Base-by-base conservation (phyloP, 2,797 vertebrate species). In the Gallinago nigripennis region DNA sequence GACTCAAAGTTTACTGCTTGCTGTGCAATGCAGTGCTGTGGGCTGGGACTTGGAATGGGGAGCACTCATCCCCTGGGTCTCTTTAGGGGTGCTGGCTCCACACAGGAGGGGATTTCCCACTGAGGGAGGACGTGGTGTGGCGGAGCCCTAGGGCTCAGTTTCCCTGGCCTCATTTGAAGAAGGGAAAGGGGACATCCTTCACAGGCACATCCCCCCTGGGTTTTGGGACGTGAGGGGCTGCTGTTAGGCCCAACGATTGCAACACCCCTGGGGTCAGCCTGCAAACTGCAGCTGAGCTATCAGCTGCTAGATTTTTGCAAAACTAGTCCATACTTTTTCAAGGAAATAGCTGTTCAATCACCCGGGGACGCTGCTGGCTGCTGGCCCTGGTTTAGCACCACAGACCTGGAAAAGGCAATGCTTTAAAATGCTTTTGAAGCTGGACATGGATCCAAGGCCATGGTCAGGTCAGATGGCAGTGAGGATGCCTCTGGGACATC, bases 401-500 rank as follows among this genome's bases (percentile, higher is more conserved):
- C 16, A 11, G 46, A 57, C 30, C 56, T 66, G 46, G 75, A 57
- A 88, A 68, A 57, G 41, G 16, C 8, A 68, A 31, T 7, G 23
- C 20, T 31, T 43, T 65, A 20, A 92, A 82, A 66, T 2, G 9
- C 43, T 73, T 73, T 61, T 78, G 86, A 81, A 92, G n/a, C 35
- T 4, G 12, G 54, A 88, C 25, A 12, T 0, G 0, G 21, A 73
- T 70, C 8, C 35, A 63, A 33, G 28, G 8, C 80, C 10, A 1
- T 0, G 0, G 28, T 33, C 35, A 0, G 0, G 35, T 8, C 1
- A 3, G 43, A 56, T 4, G 14, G 31, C 39, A 27, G 41, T 43
- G 63, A 35, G 35, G 54, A 39, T n/a, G 30, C 1, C 6, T 31
- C 27, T 17, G 53, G 66, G 69, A 64, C 3, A 3, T 21, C 0